These are phyloP conservation scores for Homarus americanus DNA, from an alignment of 1,140 invertebrate species.

Conservation along the genomic window DNA sequence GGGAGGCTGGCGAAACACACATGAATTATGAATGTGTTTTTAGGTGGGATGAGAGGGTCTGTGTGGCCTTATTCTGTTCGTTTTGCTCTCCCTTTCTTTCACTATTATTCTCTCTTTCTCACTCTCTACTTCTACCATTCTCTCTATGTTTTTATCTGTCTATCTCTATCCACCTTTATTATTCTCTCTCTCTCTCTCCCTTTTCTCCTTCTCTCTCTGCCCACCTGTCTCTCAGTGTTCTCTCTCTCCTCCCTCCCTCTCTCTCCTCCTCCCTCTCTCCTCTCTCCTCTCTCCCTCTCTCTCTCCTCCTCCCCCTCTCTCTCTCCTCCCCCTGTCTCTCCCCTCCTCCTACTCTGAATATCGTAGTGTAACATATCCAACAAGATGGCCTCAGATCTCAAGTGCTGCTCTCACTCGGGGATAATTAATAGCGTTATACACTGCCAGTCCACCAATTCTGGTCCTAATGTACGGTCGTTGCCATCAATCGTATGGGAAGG, in stretches of 20 bases:
- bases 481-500: too few relatives aligned
- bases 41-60: too few relatives aligned
- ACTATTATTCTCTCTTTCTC: not conserved
- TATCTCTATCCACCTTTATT: not conserved
- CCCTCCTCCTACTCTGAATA: not conserved
- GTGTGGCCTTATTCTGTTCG: not conserved
- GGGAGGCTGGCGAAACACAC: too few relatives aligned
- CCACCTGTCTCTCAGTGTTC: not conserved
- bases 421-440: too few relatives aligned
- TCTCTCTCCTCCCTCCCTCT: not conserved
- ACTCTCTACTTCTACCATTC: not conserved
- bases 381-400: too few relatives aligned
- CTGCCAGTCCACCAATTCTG: too few relatives aligned
- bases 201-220: not conserved
- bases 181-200: not conserved
- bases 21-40: too few relatives aligned
- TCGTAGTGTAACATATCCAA: too few relatives aligned
- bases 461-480: too few relatives aligned
- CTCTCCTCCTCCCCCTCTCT: not conserved
- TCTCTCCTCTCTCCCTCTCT: constrained; percentile 4
- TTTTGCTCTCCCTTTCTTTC: not conserved
- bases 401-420: too few relatives aligned
- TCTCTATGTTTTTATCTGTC: not conserved
- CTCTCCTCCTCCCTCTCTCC: not conserved
- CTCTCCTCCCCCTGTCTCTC: not conserved